These are phyloP conservation scores for Morone saxatilis DNA, from an alignment of 2,113 vertebrate genomes.

Conservation along the genomic window DNA sequence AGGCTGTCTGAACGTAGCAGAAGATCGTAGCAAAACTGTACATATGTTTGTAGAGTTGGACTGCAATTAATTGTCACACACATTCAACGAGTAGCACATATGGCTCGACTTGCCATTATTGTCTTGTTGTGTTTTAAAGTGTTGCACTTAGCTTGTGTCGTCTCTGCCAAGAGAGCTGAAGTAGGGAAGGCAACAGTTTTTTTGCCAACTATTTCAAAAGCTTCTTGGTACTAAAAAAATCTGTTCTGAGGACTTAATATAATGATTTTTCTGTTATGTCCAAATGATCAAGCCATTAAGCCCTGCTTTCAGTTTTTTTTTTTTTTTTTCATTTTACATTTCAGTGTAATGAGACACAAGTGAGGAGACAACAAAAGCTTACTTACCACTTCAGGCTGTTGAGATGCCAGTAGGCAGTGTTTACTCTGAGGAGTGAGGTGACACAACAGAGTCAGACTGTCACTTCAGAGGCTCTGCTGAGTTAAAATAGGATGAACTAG, in stretches of 20 bases:
- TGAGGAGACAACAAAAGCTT: conserved; percentile 21
- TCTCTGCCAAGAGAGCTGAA: conserved; percentile 35
- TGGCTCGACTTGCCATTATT: conserved; percentile 22
- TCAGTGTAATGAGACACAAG: conserved; percentile 18
- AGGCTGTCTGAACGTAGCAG: conserved; percentile 40
- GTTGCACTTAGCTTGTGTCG: conserved; percentile 24
- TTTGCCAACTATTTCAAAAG: conserved; percentile 37
- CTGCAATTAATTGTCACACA: conserved; percentile 39
- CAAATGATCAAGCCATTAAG: background rate
- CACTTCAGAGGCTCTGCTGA: conserved; percentile 28
- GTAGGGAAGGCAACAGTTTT: conserved; percentile 20
- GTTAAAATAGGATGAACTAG: background rate
- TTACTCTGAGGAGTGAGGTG: conserved; percentile 34
- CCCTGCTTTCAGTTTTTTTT: background rate
- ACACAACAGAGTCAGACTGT: conserved; percentile 35
- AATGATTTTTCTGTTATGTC: background rate
- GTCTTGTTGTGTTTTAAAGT: conserved; percentile 36
- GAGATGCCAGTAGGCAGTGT: conserved; percentile 24
- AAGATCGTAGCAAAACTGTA: conserved; percentile 26
- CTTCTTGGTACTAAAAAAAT: conserved; percentile 35
- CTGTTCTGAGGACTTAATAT: background rate
- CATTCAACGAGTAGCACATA: conserved; percentile 19
- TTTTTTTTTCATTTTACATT: conserved; percentile 8
- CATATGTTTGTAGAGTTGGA: conserved; percentile 56
- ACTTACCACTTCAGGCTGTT: conserved; percentile 13